Percentiles rank a stretch among this genome's conserved stretches.
Conservation (phyloP, 2,797 vertebrate genomes). For the Rallus crepitans region DNA sequence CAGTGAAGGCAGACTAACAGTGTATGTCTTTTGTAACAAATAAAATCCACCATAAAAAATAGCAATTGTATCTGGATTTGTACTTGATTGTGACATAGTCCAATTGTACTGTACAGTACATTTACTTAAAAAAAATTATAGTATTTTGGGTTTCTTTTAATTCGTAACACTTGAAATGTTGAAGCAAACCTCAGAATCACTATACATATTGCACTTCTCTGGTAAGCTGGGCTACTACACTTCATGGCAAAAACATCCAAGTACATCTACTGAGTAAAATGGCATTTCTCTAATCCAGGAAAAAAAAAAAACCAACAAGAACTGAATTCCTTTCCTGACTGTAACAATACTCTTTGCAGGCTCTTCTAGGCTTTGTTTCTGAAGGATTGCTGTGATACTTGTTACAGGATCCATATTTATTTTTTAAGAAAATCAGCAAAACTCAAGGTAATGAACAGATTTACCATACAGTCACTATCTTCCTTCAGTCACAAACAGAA, state of each 20-base stretch:
- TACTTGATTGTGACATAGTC: slow-evolving; percentile 62
- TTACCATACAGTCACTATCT: slow-evolving; percentile 45
- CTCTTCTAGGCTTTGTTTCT: slow-evolving; percentile 62
- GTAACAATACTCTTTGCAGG: slow-evolving; percentile 41
- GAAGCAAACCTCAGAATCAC: slow-evolving; percentile 69
- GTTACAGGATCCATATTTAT: slow-evolving; percentile 13
- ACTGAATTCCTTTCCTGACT: slow-evolving; percentile 61
- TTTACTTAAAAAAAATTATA: slow-evolving; percentile 31
- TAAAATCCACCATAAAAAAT: slow-evolving; percentile 52
- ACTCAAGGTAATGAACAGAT: slow-evolving; percentile 46
- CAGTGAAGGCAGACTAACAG: slow-evolving; percentile 70
- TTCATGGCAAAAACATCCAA: slow-evolving; percentile 64
- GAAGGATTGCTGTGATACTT: slow-evolving; percentile 51
- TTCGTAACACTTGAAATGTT: slow-evolving; percentile 71
- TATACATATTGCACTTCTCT: slow-evolving; percentile 82
- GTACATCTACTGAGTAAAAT: slow-evolving; percentile 57
- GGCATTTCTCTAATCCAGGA: slow-evolving; percentile 27
- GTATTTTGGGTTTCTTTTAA: background rate
- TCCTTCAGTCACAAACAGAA: slow-evolving; percentile 69
- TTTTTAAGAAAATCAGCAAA: background rate
- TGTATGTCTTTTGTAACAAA: slow-evolving; percentile 56
- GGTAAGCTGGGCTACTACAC: slow-evolving; percentile 70
- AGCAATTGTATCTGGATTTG: slow-evolving; percentile 55
- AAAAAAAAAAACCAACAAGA: background rate
- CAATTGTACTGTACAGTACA: slow-evolving; percentile 40